phyloP scores from a whole-genome alignment of 2,113 vertebrate genomes.

The Scomber scombrus region DNA sequence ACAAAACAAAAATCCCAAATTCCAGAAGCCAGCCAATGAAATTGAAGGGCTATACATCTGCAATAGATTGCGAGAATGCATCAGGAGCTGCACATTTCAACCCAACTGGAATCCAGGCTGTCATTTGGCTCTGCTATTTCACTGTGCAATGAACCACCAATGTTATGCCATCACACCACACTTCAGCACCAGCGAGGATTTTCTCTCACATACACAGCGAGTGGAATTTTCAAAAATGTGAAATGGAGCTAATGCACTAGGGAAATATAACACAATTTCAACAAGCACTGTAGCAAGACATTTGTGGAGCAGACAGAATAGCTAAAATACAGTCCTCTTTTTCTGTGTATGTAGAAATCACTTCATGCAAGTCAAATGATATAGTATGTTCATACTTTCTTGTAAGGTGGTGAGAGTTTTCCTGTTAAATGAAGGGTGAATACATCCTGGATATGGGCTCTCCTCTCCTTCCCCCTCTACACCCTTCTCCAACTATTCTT shows the following conservation, averaged over 20 bases:
- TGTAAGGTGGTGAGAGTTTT: conserved; percentile 68
- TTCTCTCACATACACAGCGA: conserved; percentile 53
- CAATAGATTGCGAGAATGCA: conserved; percentile 40
- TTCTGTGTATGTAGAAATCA: conserved; percentile 65
- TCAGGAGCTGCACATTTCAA: conserved; percentile 52
- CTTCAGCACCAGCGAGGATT: conserved; percentile 62
- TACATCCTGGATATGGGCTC: conserved; percentile 61
- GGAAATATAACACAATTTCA: conserved; percentile 80
- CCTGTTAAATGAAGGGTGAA: conserved; percentile 79
- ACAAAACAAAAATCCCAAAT: conserved; percentile 6
- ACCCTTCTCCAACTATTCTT: conserved; percentile 12
- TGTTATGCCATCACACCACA: conserved; percentile 64
- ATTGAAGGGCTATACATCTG: conserved; percentile 11
- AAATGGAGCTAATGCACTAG: conserved; percentile 78
- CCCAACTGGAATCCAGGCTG: conserved; percentile 53
- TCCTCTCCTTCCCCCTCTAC: conserved; percentile 22
- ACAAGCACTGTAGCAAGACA: conserved; percentile 77
- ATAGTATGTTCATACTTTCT: conserved; percentile 67
- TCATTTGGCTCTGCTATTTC: conserved; percentile 70
- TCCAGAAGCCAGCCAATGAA: conserved; percentile 3
- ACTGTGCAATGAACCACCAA: conserved; percentile 74
- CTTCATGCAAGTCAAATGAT: conserved; percentile 76
- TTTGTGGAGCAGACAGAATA: conserved; percentile 70
- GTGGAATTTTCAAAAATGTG: conserved; percentile 70
- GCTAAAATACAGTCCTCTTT: conserved; percentile 60